Conservation (phyloP, 2,888 invertebrate species). For the Melikaiella ostensackeni region DNA sequence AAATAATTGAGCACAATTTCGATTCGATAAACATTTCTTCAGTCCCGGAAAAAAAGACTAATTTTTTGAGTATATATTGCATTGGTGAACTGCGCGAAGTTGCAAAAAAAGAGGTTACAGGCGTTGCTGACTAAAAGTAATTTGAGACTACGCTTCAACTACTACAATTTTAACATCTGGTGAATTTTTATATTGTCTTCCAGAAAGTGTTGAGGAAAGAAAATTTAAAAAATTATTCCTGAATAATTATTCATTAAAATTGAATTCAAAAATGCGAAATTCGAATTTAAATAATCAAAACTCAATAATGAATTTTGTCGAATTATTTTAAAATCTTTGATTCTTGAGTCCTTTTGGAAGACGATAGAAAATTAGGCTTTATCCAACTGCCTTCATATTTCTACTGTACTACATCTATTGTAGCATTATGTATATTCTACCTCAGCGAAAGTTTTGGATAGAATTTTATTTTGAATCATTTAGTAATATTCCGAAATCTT, state of each 20-base stretch:
- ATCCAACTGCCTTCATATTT: conserved; percentile 12
- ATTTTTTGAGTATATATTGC: conserved; percentile 16
- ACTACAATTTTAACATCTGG: background rate
- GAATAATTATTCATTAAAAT: too few relatives aligned
- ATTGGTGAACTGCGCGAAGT: conserved; percentile 25
- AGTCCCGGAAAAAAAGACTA: background rate
- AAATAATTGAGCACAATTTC: background rate
- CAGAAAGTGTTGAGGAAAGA: background rate
- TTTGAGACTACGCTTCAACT: conserved; percentile 19
- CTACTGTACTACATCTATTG: conserved; percentile 21
- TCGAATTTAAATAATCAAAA: too few relatives aligned
- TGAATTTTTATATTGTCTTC: background rate
- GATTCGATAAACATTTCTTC: background rate
- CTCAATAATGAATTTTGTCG: background rate
- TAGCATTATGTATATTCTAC: conserved; percentile 10
- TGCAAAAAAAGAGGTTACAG: conserved; percentile 18
- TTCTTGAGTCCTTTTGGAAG: background rate
- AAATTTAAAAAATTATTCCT: background rate
- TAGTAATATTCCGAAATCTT: too few relatives aligned
- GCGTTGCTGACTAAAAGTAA: conserved; percentile 27
- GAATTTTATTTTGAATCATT: too few relatives aligned
- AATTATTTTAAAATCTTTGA: background rate
- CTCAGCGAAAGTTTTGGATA: too few relatives aligned
- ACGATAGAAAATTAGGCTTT: background rate
- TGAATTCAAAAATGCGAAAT: too few relatives aligned